Base-by-base conservation (phyloP, 2,113 vertebrate species). In the Tautogolabrus adspersus region DNA sequence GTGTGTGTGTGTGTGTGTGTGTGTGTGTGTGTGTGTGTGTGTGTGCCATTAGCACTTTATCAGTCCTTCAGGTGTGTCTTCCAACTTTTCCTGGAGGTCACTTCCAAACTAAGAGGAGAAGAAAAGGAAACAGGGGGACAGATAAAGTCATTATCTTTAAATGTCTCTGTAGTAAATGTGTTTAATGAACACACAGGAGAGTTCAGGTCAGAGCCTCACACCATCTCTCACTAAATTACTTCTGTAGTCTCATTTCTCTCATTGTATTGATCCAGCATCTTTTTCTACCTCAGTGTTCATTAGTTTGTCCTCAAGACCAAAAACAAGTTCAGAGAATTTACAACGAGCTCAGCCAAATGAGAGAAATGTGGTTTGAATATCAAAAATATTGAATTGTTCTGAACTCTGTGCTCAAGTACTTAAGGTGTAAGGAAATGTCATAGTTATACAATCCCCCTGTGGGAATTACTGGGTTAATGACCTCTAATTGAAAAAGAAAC, bases 221-320 rank as follows among this genome's bases (percentile, higher is more conserved):
- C 59, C 67, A 69, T 63, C 73, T 74, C 67, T 67, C 57, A 61
- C 49, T 66, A 69, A 68, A 81, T 85, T 68, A 78, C 80, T 65
- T 58, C 55, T 52, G 58, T 65, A 65, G 63, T 47, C 57, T 18
- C 30, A 81, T 62, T 54, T 72, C 65, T 66, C 81, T 85, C 68
- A 88, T 86, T 81, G 73, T 86, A 88, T 86, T 62, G 83, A 88
- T 83, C 69, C 30, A 13, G 66, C 62, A 72, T 75, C 73, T 75
- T 70, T 83, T 75, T 66, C 63, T 21, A 18, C 70, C 66, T 19
- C 9, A 22, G 9, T 40, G 64, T 67, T 2, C 10, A 75, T 87
- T 78, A 55, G 80, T 75, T 87, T 66, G 42, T 55, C 60, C 67
- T 68, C 46, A 6, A 47, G 55, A 75, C 57, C 47, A 51, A 12